Evolutionary conservation across 2,113 vertebrate species (phyloP).

Genomic region (Rhea pennata): DNA sequence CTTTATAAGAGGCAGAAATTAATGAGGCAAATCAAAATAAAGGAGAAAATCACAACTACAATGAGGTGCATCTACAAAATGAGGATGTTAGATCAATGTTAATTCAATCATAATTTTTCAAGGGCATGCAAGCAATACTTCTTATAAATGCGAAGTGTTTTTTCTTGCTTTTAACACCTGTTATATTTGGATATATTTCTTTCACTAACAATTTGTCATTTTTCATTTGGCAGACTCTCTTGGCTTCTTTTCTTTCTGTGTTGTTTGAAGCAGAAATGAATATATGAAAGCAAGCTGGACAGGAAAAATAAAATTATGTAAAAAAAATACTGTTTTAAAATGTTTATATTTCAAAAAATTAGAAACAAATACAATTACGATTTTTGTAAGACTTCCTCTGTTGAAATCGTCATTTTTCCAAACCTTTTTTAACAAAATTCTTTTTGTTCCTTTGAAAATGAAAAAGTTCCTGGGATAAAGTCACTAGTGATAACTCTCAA

Average conservation of each 20-base stretch:
- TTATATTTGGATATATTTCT: not conserved
- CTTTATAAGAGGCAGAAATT: constrained; percentile 4
- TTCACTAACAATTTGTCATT: not conserved
- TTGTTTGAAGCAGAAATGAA: not conserved
- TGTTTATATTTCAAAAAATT: not conserved
- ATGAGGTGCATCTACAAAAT: not conserved
- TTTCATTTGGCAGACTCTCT: not conserved
- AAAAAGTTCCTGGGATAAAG: not conserved
- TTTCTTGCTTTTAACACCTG: not conserved
- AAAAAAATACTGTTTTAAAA: not conserved
- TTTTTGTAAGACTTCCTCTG: not conserved
- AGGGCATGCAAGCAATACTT: not conserved
- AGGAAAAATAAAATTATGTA: not conserved
- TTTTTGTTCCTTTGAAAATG: not conserved
- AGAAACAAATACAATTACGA: not conserved
- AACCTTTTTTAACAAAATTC: not conserved
- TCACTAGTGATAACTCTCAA: not conserved
- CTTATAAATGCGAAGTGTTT: not conserved
- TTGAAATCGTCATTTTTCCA: not conserved
- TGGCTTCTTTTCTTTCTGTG: not conserved
- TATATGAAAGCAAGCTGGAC: not conserved
- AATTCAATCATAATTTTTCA: constrained; percentile 8
- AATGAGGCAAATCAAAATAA: constrained; percentile 49
- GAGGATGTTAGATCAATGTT: not conserved
- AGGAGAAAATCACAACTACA: not conserved